Conservation (phyloP, 1,140 invertebrate species). For the Drosophila kurseongensis region DNA sequence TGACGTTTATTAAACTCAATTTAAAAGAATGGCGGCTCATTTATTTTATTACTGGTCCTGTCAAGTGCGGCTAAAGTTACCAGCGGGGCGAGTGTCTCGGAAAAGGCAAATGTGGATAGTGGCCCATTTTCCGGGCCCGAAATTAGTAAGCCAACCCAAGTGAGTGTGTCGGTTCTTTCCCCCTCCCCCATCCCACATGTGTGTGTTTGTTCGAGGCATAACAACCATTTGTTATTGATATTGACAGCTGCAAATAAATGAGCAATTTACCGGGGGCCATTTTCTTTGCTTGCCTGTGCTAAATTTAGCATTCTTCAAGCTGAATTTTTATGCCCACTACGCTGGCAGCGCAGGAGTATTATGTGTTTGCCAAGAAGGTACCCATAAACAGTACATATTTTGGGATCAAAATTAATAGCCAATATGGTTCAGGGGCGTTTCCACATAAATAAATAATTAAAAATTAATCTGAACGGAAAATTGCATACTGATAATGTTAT, state of each 20-base stretch:
- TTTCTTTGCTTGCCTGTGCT: slow-evolving; percentile 48
- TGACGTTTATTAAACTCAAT: slow-evolving; percentile 84
- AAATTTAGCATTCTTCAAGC: slow-evolving; percentile 63
- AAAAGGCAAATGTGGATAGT: slow-evolving; percentile 66
- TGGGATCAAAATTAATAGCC: slow-evolving; percentile 23
- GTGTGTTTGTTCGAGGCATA: slow-evolving; percentile 68
- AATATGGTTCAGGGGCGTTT: neutral
- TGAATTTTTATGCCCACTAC: slow-evolving; percentile 31
- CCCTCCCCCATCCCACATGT: slow-evolving; percentile 8
- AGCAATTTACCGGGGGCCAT: slow-evolving; percentile 70
- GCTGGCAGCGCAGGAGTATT: slow-evolving; percentile 12
- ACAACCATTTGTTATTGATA: slow-evolving; percentile 84
- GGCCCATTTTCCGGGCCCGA: slow-evolving; percentile 63
- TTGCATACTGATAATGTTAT: neutral
- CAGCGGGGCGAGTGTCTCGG: neutral
- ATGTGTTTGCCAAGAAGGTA: slow-evolving; percentile 20
- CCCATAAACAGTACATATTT: slow-evolving; percentile 45
- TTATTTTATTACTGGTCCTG: slow-evolving; percentile 78
- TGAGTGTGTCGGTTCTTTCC: slow-evolving; percentile 13
- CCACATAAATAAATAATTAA: no score
- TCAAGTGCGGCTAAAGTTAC: slow-evolving; percentile 74
- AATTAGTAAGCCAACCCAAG: slow-evolving; percentile 40
- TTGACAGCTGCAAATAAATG: slow-evolving; percentile 83
- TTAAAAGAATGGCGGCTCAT: slow-evolving; percentile 82
- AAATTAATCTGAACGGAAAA: no score